Evolutionary conservation across 2,888 invertebrate genomes (phyloP), one percentile per base, ranked within the genome.

Genomic region (Cactoblastis cactorum): DNA sequence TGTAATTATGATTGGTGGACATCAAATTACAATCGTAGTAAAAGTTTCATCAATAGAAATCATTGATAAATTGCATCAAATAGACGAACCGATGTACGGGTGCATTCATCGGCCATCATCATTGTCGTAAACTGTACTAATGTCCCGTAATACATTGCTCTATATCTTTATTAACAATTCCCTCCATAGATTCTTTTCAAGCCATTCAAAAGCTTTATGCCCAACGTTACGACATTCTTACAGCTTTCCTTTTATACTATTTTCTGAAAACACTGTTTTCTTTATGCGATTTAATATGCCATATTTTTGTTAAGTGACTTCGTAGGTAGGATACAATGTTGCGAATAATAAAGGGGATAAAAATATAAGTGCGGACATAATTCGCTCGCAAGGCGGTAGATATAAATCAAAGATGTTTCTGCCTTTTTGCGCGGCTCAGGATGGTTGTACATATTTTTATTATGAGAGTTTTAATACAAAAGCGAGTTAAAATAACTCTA

Each of bases 121-220:
- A 57, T 56, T 61, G 59, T 74, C 82, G 74, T 88, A 85, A 89
- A 76, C 62, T 64, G 72, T 81, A 75, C 87, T 88, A 89, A 89
- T 89, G 78, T 80, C 77, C 77, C 74, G 68, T 87, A 85, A 84
- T 85, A 83, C 80, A 77, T 79, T 65, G 69, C 77, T 81, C 83
- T 83, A 87, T 86, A 88, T 86, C 89, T 87, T 83, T 88, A 89
- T 88, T 88, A 89, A 87, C 83, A 82, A 83, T 86, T 84, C 85
- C 72, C 75, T 70, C 77, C 77, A 82, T 86, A 80, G 82, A 84
- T 83, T 83, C 82, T 76, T 78, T 82, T 74, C 64, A 72, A 67
- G 65, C 71, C 77, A 80, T 86, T 87, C 83, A 86, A 83, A 75
- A 80, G 79, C 76, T 88, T 88, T 86, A 89, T 82, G 83, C 69